Evolutionary conservation across 1,140 invertebrate species (phyloP).

Genomic region (Dysdera silvatica): DNA sequence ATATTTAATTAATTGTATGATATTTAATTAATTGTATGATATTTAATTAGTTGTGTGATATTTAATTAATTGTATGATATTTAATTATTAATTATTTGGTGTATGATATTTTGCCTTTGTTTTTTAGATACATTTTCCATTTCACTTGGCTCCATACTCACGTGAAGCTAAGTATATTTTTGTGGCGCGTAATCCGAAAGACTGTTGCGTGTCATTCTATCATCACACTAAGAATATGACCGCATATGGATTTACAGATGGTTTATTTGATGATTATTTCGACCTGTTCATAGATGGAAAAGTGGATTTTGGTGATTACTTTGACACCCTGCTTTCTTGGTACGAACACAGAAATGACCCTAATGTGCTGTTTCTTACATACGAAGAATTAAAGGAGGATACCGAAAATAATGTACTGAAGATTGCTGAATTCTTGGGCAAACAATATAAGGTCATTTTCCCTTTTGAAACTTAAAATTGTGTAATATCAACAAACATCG

Average conservation of each 20-base stretch:
- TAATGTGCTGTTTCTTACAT: slow-evolving; percentile 42
- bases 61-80: no score
- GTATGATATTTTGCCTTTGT: not conserved
- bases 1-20: no score
- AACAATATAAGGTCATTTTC: slow-evolving; percentile 11
- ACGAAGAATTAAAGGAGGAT: slow-evolving; percentile 29
- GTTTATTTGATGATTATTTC: slow-evolving; percentile 40
- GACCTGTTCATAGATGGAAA: slow-evolving; percentile 40
- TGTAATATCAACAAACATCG: no score
- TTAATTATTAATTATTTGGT: no score
- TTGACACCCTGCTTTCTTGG: slow-evolving; percentile 41
- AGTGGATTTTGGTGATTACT: slow-evolving; percentile 43
- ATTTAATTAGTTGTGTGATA: no score
- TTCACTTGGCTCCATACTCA: slow-evolving; percentile 16
- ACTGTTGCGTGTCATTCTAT: slow-evolving; percentile 74
- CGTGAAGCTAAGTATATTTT: slow-evolving; percentile 32
- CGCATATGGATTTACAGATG: slow-evolving; percentile 26
- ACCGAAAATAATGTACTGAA: slow-evolving; percentile 6
- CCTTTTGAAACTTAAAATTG: no score
- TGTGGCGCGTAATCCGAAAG: slow-evolving; percentile 46
- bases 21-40: no score
- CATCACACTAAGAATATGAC: slow-evolving; percentile 61
- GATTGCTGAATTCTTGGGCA: slow-evolving; percentile 29
- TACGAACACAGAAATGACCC: slow-evolving; percentile 36
- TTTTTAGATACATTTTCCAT: slow-evolving; percentile 28